Conservation (phyloP, 23 tunicate genomes). For the Botrylloides violaceus region DNA sequence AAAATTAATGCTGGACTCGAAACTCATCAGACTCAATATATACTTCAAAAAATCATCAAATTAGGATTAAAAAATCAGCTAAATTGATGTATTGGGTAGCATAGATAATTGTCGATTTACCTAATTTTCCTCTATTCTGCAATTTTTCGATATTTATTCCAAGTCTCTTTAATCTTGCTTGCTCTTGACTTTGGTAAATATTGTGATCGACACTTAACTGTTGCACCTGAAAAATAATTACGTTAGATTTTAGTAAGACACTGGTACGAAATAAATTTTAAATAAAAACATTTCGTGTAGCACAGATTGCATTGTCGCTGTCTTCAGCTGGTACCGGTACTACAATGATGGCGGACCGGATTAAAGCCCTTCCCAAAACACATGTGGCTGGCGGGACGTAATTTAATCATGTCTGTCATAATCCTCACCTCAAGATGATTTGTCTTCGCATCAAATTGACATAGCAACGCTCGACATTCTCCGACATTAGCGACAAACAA, state of each 20-base stretch:
- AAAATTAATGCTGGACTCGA: too few relatives aligned
- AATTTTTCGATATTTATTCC: slow-evolving; percentile 69
- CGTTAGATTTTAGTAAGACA: too few relatives aligned
- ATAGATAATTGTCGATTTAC: slow-evolving; percentile 13
- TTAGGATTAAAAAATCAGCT: neutral
- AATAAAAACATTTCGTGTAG: too few relatives aligned
- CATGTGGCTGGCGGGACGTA: too few relatives aligned
- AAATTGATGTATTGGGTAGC: neutral
- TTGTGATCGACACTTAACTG: slow-evolving; percentile 79
- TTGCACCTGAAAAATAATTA: slow-evolving; percentile 31
- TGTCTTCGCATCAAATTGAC: slow-evolving; percentile 35
- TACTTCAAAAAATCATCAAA: neutral
- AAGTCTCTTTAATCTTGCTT: slow-evolving; percentile 46
- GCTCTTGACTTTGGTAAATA: slow-evolving; percentile 65
- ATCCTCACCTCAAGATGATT: slow-evolving; percentile 19
- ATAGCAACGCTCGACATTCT: slow-evolving; percentile 76
- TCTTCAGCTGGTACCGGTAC: too few relatives aligned
- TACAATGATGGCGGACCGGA: too few relatives aligned
- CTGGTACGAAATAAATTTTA: too few relatives aligned
- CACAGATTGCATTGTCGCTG: too few relatives aligned
- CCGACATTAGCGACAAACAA: slow-evolving; percentile 84
- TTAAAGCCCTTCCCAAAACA: too few relatives aligned
- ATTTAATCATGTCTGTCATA: too few relatives aligned
- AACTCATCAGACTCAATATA: too few relatives aligned
- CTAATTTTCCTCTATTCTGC: slow-evolving; percentile 60